Percentiles rank a stretch among this genome's conserved stretches.
phyloP scores from a whole-genome alignment of 2,888 invertebrate genomes.

The Apantesis nais region DNA sequence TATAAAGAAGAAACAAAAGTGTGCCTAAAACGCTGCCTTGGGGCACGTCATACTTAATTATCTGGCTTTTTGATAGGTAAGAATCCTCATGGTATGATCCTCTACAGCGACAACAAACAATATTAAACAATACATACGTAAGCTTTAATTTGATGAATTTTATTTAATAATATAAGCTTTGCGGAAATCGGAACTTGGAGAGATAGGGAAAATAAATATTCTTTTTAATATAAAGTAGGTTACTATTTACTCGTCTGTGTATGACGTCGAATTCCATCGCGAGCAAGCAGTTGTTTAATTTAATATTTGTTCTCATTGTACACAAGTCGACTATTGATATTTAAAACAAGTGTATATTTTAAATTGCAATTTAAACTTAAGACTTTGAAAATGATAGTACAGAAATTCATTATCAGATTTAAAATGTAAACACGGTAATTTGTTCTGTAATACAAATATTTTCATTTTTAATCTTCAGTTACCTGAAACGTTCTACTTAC shows the following conservation, averaged over 20 bases:
- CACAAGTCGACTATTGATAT: conserved; percentile 48
- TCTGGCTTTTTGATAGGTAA: too few species aligned
- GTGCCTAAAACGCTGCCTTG: too few species aligned
- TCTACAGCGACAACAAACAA: too few species aligned
- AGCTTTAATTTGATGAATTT: too few species aligned
- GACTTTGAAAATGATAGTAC: conserved; percentile 10
- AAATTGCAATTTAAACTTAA: conserved; percentile 19
- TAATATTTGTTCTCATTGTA: conserved; percentile 67
- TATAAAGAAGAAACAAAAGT: too few species aligned
- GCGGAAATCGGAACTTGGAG: too few species aligned
- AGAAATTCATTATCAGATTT: not conserved
- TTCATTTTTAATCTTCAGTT: not conserved
- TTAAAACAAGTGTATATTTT: conserved; percentile 23
- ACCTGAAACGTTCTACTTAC: not conserved
- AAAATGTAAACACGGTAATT: not conserved
- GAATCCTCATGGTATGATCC: too few species aligned
- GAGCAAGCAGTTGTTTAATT: conserved; percentile 61
- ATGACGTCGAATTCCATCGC: conserved; percentile 62
- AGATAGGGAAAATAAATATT: too few species aligned
- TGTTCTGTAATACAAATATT: not conserved
- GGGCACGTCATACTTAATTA: too few species aligned
- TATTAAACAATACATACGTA: too few species aligned
- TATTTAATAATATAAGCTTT: conserved; percentile 1
- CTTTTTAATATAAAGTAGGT: conserved; percentile 79
- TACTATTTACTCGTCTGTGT: conserved; percentile 73